Evolutionary conservation across 2,888 invertebrate species (phyloP).

Genomic region (Ceraclea dissimilis): DNA sequence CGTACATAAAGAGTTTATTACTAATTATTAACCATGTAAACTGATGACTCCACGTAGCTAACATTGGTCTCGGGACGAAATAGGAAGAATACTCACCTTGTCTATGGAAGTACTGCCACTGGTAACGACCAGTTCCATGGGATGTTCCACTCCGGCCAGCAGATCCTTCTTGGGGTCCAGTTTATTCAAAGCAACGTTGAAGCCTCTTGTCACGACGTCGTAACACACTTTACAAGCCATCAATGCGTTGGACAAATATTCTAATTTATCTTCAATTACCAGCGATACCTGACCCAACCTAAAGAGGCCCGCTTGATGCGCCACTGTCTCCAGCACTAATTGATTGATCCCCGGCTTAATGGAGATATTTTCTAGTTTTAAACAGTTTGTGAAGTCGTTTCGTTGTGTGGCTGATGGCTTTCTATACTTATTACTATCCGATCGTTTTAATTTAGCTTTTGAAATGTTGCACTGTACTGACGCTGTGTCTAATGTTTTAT

Average conservation of each 20-base stretch:
- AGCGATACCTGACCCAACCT: slow-evolving; percentile 62
- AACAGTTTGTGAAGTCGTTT: slow-evolving; percentile 56
- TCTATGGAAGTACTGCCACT: slow-evolving; percentile 72
- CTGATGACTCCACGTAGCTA: background rate
- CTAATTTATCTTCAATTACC: slow-evolving; percentile 56
- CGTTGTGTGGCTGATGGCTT: slow-evolving; percentile 59
- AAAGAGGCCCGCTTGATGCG: slow-evolving; percentile 61
- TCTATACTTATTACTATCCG: slow-evolving; percentile 63
- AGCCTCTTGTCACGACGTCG: slow-evolving; percentile 49
- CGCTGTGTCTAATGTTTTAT: slow-evolving; percentile 68
- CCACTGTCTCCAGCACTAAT: slow-evolving; percentile 51
- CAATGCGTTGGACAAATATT: slow-evolving; percentile 62
- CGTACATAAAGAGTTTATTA: too few species aligned
- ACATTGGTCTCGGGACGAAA: too few species aligned
- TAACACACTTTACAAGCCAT: slow-evolving; percentile 47
- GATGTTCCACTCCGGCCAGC: slow-evolving; percentile 74
- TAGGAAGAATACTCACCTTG: slow-evolving; percentile 39
- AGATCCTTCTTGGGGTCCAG: slow-evolving; percentile 58
- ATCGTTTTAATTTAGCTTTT: slow-evolving; percentile 57
- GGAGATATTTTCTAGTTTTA: slow-evolving; percentile 44
- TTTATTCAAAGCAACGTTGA: slow-evolving; percentile 45
- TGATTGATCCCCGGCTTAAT: slow-evolving; percentile 61
- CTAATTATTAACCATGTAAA: too few species aligned
- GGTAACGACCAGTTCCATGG: slow-evolving; percentile 64
- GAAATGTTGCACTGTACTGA: slow-evolving; percentile 64